Evolutionary conservation across 1,140 invertebrate genomes (phyloP).

Genomic region (Aricia agestis): DNA sequence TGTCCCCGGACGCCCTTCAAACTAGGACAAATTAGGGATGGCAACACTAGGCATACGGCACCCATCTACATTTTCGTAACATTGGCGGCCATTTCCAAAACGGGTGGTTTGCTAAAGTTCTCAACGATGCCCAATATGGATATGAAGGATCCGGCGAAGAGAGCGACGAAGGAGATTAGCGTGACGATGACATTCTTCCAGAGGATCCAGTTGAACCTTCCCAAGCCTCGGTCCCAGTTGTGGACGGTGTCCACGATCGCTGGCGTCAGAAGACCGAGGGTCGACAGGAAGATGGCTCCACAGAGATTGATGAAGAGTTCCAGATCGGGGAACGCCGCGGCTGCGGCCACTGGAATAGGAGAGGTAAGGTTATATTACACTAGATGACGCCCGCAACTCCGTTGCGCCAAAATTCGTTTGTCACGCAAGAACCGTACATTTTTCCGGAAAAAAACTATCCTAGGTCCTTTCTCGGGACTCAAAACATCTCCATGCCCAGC

Average conservation of each 20-base stretch:
- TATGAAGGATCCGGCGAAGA: slow-evolving; percentile 81
- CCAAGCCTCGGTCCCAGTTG: slow-evolving; percentile 80
- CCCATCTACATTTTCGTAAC: slow-evolving; percentile 23
- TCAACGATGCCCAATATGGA: slow-evolving; percentile 78
- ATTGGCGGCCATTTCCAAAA: slow-evolving; percentile 27
- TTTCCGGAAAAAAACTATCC: no score
- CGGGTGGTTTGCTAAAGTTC: slow-evolving; percentile 33
- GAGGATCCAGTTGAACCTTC: slow-evolving; percentile 79
- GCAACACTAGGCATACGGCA: no score
- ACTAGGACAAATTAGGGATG: no score
- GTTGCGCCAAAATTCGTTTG: no score
- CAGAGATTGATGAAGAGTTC: slow-evolving; percentile 92
- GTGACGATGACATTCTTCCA: slow-evolving; percentile 81
- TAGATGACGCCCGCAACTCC: no score
- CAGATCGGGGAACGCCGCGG: slow-evolving; percentile 86
- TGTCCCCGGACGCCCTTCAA: no score
- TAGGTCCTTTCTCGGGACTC: no score
- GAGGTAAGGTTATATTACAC: neutral
- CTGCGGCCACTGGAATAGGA: slow-evolving; percentile 80
- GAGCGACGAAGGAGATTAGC: slow-evolving; percentile 79
- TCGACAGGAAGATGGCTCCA: slow-evolving; percentile 91
- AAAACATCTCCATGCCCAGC: no score
- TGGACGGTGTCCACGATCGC: slow-evolving; percentile 88
- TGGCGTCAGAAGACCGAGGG: slow-evolving; percentile 90
- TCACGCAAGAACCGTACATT: no score